A percentile compares a stretch with the other conserved stretches of the same genome.
These are phyloP conservation scores for Tribolium madens DNA, from an alignment of 1,140 invertebrate genomes.

Conservation along the genomic window DNA sequence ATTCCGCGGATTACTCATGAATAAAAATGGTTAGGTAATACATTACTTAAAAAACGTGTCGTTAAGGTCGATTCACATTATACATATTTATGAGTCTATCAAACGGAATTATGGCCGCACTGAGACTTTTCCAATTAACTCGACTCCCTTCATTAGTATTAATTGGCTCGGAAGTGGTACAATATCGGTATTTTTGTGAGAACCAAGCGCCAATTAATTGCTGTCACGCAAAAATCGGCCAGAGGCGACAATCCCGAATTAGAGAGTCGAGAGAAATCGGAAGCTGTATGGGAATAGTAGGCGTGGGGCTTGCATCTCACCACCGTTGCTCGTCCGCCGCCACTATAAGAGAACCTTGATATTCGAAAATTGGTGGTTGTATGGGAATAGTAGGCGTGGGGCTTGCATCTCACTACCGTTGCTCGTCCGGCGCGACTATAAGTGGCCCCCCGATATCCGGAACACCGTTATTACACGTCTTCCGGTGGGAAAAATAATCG, in stretches of 20 bases:
- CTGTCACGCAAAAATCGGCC: slow-evolving; percentile 9
- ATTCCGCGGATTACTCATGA: slow-evolving; percentile 6
- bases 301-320: neutral
- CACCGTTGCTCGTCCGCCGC: neutral
- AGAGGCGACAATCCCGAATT: neutral
- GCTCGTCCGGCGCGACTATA: neutral
- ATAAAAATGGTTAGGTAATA: slow-evolving; percentile 26
- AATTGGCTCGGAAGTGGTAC: slow-evolving; percentile 15
- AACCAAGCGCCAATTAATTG: slow-evolving; percentile 8
- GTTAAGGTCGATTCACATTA: slow-evolving; percentile 3
- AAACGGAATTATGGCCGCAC: neutral
- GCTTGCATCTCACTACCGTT: neutral
- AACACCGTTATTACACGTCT: neutral
- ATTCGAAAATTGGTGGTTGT: neutral
- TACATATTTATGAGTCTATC: slow-evolving; percentile 4
- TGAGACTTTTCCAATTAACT: slow-evolving; percentile 10
- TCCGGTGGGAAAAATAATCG: slow-evolving; percentile 13
- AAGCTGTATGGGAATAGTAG: neutral
- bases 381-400: neutral
- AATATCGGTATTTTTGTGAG: neutral
- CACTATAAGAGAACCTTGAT: neutral
- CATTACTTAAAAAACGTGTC: slow-evolving; percentile 4
- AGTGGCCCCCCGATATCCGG: neutral
- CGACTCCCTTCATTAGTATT: slow-evolving; percentile 1
- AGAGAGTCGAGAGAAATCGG: slow-evolving; percentile 18